Conservation (phyloP, 1,140 invertebrate genomes). For the Halotydeus destructor region DNA sequence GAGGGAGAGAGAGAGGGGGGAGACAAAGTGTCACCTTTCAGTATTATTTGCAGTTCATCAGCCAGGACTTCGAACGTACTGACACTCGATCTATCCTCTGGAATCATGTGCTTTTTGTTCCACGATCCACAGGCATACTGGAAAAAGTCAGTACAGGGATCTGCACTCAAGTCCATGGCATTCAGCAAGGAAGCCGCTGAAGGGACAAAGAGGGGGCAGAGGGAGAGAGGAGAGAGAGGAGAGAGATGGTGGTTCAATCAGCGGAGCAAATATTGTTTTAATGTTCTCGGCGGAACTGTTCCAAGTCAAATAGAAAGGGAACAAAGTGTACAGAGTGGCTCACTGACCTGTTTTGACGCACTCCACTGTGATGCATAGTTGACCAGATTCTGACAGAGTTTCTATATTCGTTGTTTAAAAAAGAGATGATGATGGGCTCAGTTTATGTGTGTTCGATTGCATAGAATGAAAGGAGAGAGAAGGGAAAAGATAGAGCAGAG, state of each 20-base stretch:
- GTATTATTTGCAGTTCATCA: constrained; percentile 59
- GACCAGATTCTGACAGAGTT: no score
- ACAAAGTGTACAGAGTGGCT: neutral
- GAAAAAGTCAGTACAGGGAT: constrained; percentile 72
- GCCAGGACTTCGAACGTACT: constrained; percentile 71
- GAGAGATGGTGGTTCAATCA: no score
- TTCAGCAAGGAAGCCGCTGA: constrained; percentile 57
- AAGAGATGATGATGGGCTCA: neutral
- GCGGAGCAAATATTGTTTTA: neutral
- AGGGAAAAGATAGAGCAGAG: no score
- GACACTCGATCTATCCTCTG: constrained; percentile 63
- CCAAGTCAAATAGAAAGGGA: neutral
- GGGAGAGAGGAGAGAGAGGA: constrained; percentile 15
- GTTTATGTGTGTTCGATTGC: neutral
- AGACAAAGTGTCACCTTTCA: constrained; percentile 36
- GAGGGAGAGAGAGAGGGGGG: no score
- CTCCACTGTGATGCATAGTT: constrained; percentile 41
- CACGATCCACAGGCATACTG: constrained; percentile 71
- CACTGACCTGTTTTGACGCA: constrained; percentile 37
- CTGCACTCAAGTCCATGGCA: constrained; percentile 53
- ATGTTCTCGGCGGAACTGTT: neutral
- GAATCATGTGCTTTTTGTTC: constrained; percentile 69
- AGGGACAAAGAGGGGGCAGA: no score
- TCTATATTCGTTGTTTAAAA: neutral
- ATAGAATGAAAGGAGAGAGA: neutral